Base-by-base conservation (phyloP, 2,113 vertebrate genomes). In the Eulacestoma nigropectus region DNA sequence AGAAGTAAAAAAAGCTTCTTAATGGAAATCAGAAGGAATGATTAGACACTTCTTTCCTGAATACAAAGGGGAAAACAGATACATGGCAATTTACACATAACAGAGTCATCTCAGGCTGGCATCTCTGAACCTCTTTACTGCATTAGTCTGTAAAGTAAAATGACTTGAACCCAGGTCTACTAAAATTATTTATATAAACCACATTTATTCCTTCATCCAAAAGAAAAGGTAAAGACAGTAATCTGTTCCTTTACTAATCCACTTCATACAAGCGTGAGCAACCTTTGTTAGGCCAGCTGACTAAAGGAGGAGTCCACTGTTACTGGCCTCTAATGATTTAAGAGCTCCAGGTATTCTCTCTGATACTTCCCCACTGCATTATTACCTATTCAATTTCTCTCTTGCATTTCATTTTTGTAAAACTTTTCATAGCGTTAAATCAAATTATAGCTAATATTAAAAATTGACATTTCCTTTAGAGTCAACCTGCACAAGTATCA, bases 11-110 rank as follows among this genome's bases (percentile, higher is more conserved):
- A 81, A 93, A 87, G 63, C 80, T 93, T 69, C 47, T 80, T 91
- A 87, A 93, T 83, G 46, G 94, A 91, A 91, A 94, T 52, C 42
- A 81, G 75, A 79, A 62, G 35, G 74, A 96, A 95, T 83, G 70
- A 94, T 56, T 63, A 62, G 55, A 81, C 57, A 74, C 4, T 68
- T 55, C 21, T 79, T 47, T 86, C 39, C 55, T 74, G 50, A 88
- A 63, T 39, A 86, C 32, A 65, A 83, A 19, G 25, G 33, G n/a
- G 21, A 77, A 88, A 92, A 57, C 9, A 76, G 10, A 39, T 63
- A 74, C 16, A 47, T 20, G 11, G 39, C 25, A 52, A 83, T 6
- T 37, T 37, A 46, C 25, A 49, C 25, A 64, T 57, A 75, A n/a
- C 2, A 56, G 32, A 17, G 49, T 19, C 44, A 87, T 53, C 22